Base-by-base conservation (phyloP, 2,888 invertebrate species). In the Brachylomia viminalis region DNA sequence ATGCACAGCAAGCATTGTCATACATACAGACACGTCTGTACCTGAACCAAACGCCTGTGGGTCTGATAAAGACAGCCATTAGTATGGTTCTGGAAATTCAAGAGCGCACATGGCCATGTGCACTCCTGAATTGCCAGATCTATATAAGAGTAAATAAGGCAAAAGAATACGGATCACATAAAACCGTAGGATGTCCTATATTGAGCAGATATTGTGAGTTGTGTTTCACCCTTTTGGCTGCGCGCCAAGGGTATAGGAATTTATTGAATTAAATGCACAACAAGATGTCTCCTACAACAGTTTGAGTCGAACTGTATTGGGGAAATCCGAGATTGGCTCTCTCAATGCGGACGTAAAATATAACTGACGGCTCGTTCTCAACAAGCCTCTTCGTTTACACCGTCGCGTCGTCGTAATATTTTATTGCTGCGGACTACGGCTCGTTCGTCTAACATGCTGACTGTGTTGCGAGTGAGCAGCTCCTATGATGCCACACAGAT, bases 261-360 rank as follows among this genome's bases (percentile, higher is more conserved):
- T 56, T 77, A 64, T 77, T 77, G 77, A 47, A 77, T 56, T 49
- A 69, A 69, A 62, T 47, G 56, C 62, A 42, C 54, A 69, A 77
- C n/a, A 56, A 77, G 38, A 62, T 69, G 77, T 62, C 30, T 42
- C 47, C n/a, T 33, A 67, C 77, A n/a, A 56, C 49, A 49, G 47
- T 66, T 61, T 61, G 54, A 56, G 71, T 71, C 47, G 30, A 56
- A 23, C 30, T 30, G 45, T 69, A 69, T 77, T 69, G 77, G 65
- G 52, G 64, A 69, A 52, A 58, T 69, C 65, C 65, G 52, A 65
- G 45, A 75, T 70, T 64, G 52, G 52, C 42, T 49, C 65, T 74
- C 47, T 68, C 27, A 56, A 54, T 56, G 56, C 58, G 56, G n/a
- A 42, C 52, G 62, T 69, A 58, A 67, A 77, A 52, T 17, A 27